phyloP scores from a whole-genome alignment of 1,140 invertebrate genomes.

The Penaeus indicus region DNA sequence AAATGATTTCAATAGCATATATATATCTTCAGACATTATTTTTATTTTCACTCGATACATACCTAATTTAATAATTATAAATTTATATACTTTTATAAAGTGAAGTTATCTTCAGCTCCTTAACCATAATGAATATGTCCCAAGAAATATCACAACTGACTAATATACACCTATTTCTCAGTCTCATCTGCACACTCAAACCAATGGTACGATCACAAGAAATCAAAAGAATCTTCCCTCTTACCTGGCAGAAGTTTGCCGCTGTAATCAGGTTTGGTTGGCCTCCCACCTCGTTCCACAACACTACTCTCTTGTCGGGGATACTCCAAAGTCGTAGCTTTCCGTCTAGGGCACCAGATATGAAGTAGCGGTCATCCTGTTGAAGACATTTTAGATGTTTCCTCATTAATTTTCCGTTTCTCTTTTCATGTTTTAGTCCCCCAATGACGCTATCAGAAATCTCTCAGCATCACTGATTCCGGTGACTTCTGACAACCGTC shows the following conservation, averaged over 20 bases:
- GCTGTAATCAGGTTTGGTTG: conserved; percentile 96
- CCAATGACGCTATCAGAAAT: too few species aligned
- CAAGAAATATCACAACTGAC: too few species aligned
- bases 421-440: too few species aligned
- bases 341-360: conserved; percentile 95
- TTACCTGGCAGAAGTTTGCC: conserved; percentile 91
- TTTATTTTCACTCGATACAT: too few species aligned
- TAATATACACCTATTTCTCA: too few species aligned
- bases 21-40: too few species aligned
- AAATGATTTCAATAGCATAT: background rate
- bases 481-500: too few species aligned
- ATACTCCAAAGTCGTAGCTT: conserved; percentile 99
- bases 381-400: conserved; percentile 20
- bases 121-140: too few species aligned
- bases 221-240: background rate
- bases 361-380: conserved; percentile 91
- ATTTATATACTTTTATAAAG: too few species aligned
- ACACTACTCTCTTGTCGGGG: conserved; percentile 96
- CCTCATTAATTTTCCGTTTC: background rate
- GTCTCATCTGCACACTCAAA: background rate
- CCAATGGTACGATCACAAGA: background rate
- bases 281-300: conserved; percentile 97
- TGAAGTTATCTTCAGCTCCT: too few species aligned
- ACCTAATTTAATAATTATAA: too few species aligned
- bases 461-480: too few species aligned